Conservation (phyloP, 2,888 invertebrate genomes). For the Cantharis rufa region DNA sequence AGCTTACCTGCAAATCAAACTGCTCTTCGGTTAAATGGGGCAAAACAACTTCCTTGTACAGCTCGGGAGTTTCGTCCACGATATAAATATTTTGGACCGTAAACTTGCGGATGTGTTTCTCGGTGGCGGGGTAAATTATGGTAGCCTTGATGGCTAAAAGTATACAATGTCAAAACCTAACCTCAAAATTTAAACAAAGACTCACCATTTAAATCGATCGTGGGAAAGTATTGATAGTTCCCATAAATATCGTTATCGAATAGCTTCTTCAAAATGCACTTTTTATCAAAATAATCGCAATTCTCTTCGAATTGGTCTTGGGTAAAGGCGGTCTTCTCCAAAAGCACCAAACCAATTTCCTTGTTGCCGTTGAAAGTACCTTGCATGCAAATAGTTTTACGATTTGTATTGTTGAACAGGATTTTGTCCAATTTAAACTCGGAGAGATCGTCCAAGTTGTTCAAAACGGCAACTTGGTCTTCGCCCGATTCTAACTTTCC, state of each 20-base stretch:
- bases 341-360: constrained; percentile 71
- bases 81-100: constrained; percentile 73
- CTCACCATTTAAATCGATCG: constrained; percentile 62
- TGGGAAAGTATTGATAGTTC: constrained; percentile 70
- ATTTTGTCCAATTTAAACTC: constrained; percentile 70
- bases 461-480: constrained; percentile 41
- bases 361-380: constrained; percentile 69
- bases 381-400: constrained; percentile 72
- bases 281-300: constrained; percentile 64
- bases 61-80: constrained; percentile 80
- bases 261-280: constrained; percentile 64
- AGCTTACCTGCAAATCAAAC: constrained; percentile 76
- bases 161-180: constrained; percentile 19
- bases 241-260: constrained; percentile 87
- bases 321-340: constrained; percentile 83
- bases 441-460: constrained; percentile 59
- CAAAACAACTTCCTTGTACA: constrained; percentile 78
- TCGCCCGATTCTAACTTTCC: constrained; percentile 36
- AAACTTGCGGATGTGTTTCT: constrained; percentile 89
- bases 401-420: constrained; percentile 71
- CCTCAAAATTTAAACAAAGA: constrained; percentile 23
- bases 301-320: constrained; percentile 62
- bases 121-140: constrained; percentile 91
- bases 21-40: constrained; percentile 75
- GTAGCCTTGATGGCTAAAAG: constrained; percentile 82